Evolutionary conservation across 2,113 vertebrate genomes (phyloP), one percentile per base, ranked within the genome.

Genomic region (Oncorhynchus clarkii): DNA sequence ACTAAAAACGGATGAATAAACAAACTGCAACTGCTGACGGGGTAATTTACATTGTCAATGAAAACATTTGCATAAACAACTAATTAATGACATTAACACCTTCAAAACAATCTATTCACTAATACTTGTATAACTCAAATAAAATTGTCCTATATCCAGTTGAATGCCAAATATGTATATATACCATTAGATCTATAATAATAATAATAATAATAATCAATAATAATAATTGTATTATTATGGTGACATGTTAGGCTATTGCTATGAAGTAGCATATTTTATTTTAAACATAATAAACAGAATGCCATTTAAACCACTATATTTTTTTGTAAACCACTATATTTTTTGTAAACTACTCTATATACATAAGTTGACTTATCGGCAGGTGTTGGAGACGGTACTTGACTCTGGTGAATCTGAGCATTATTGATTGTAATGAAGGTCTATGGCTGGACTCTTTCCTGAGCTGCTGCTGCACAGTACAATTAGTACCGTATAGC

Each of bases 1-100:
- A 95, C 91, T 93, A 54, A 94, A 95, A 95, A 94, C 93, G 95
- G 94, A 94, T 95, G 94, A 95, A 95, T 95, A 95, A 96, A 95
- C 95, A 96, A 93, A 93, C 92, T 92, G 92, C 88, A 92, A 94
- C 91, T 88, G 94, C 94, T 94, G 89, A 92, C 91, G 92, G 94
- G 93, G 92, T 92, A 86, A 95, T 95, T 96, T 94, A 95, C 94
- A 95, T 95, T 95, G 94, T 96, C 95, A 95, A 95, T 95, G 92
- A 93, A 90, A 94, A 95, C 94, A 95, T 95, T 94, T 95, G 94
- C 94, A 93, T 94, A 94, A 95, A 95, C 94, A 94, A 18, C 27
- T n/a, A 72, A 60, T 39, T 26, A 72, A 60, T 34, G 29, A 34
- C 11, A 68, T 48, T 48, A 69, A 60, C 5, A 45, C n/a, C 20